Conservation (phyloP, 2,888 invertebrate genomes). For the Dysmachus trigonus region DNA sequence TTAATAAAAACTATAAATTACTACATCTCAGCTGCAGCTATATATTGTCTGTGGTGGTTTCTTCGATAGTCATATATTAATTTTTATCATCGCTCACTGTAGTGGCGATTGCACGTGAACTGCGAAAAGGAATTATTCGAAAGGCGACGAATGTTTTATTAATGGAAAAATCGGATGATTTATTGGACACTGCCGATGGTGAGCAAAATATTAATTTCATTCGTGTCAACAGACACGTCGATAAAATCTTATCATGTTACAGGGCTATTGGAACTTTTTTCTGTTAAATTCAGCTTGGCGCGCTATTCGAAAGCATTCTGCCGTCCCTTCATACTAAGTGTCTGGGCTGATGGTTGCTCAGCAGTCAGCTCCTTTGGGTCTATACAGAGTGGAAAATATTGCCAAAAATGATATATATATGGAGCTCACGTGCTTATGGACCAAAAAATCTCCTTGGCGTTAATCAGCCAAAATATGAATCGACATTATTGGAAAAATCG, state of each 20-base stretch:
- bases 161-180: not conserved
- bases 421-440: not conserved
- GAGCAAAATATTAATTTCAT: not conserved
- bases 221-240: not conserved
- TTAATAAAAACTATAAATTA: not conserved
- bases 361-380: not conserved
- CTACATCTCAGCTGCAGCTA: not conserved
- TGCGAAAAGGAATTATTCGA: not conserved
- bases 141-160: not conserved
- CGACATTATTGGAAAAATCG: not conserved
- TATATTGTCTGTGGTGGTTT: not conserved
- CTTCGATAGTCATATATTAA: not conserved
- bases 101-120: not conserved
- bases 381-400: not conserved
- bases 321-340: not conserved
- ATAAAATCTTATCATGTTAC: not conserved
- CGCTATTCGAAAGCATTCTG: not conserved
- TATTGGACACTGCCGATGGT: not conserved
- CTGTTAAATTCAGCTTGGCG: not conserved
- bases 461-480: not conserved
- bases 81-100: not conserved
- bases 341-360: not conserved
- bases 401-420: not conserved
- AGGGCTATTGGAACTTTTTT: not conserved
- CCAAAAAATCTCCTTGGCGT: not conserved